A percentile compares a stretch with the other conserved stretches of the same genome.
phyloP scores from a whole-genome alignment of 2,797 vertebrate genomes.

The Melanitta fusca region DNA sequence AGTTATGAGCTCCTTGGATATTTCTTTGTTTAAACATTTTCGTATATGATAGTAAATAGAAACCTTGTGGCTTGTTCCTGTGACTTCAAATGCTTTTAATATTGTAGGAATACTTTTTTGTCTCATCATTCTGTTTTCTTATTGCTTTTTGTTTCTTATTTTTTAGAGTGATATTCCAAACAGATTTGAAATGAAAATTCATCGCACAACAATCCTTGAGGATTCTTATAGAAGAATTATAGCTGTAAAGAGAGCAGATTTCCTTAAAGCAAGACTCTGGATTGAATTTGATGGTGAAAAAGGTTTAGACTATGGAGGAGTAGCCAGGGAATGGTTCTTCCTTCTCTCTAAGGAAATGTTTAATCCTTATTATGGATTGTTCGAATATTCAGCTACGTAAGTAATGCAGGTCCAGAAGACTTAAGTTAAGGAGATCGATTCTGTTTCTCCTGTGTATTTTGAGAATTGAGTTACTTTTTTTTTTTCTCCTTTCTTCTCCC shows the following conservation, averaged over 20 bases:
- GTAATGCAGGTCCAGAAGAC: conserved; percentile 61
- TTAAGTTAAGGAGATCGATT: not conserved
- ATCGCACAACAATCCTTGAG: conserved; percentile 89
- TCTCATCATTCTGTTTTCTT: not conserved
- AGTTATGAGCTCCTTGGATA: not conserved
- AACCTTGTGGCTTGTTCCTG: not conserved
- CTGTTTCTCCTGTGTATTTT: not conserved
- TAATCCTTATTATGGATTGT: conserved; percentile 97
- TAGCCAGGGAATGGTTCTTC: conserved; percentile 98
- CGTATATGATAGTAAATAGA: not conserved
- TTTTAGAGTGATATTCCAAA: conserved; percentile 93
- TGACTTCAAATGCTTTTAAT: not conserved
- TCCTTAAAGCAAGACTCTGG: conserved; percentile 96
- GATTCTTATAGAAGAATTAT: conserved; percentile 95
- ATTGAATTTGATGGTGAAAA: conserved; percentile 97
- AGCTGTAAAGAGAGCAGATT: conserved; percentile 89
- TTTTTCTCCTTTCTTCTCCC: not conserved
- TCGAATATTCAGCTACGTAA: conserved; percentile 98
- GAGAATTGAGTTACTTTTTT: not conserved
- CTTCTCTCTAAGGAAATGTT: conserved; percentile 99
- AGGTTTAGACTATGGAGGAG: conserved; percentile 94
- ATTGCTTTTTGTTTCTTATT: not conserved
- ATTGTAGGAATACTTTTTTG: not conserved
- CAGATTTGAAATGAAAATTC: conserved; percentile 95
- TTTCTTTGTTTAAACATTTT: not conserved